Conservation (phyloP, 2,113 vertebrate genomes). For the Corythornis vintsioides region DNA sequence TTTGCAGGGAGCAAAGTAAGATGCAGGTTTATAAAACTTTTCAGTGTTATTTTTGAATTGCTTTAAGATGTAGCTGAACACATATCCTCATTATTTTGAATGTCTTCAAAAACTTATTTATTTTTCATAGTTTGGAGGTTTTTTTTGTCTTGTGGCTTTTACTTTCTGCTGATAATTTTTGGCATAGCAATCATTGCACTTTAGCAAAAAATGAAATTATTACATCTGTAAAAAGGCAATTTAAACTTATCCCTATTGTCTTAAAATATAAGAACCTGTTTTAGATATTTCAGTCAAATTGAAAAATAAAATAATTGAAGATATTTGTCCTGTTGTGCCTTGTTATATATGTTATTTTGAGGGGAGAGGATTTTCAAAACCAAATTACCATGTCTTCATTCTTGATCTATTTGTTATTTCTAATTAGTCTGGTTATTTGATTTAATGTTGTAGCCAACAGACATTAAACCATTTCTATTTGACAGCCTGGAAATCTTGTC, state of each 20-base stretch:
- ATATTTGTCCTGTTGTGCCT: constrained; percentile 51
- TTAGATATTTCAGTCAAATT: constrained; percentile 18
- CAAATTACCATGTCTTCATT: background rate
- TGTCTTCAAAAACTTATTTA: background rate
- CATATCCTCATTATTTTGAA: background rate
- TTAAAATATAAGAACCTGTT: background rate
- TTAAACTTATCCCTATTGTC: constrained; percentile 3
- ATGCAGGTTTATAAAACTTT: background rate
- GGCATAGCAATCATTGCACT: background rate
- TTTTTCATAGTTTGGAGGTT: background rate
- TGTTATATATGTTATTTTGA: background rate
- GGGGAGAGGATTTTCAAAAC: background rate
- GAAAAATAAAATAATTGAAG: constrained; percentile 44
- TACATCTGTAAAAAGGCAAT: constrained; percentile 4
- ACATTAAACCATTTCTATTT: background rate
- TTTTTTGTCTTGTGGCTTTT: background rate
- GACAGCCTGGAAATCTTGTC: background rate
- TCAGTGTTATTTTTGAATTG: background rate
- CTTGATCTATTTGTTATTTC: background rate
- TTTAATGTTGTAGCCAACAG: background rate
- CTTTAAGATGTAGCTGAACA: background rate
- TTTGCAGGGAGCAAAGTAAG: constrained; percentile 2
- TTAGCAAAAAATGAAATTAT: background rate
- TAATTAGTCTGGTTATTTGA: background rate
- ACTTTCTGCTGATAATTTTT: background rate